A percentile compares a stretch with the other conserved stretches of the same genome.
These are phyloP conservation scores for Gari tellinella DNA, from an alignment of 2,888 invertebrate genomes.

Conservation along the genomic window DNA sequence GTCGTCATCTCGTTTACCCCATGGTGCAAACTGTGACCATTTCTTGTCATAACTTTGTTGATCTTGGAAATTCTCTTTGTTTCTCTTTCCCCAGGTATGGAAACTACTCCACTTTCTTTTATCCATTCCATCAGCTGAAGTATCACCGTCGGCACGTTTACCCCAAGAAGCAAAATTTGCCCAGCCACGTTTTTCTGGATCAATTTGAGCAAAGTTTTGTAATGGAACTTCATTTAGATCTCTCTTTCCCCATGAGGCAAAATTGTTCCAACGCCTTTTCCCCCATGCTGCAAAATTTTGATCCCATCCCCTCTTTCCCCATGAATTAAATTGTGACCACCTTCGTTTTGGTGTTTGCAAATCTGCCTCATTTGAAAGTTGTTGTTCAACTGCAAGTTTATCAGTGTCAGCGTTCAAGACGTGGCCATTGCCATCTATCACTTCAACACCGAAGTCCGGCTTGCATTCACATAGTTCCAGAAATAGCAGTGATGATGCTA, in stretches of 20 bases:
- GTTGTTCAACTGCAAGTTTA: not conserved
- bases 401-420: not conserved
- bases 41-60: constrained; percentile 16
- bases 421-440: constrained; percentile 5
- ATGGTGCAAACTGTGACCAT: constrained; percentile 45
- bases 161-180: constrained; percentile 53
- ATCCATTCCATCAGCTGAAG: constrained; percentile 7
- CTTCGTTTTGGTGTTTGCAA: constrained; percentile 11
- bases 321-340: constrained; percentile 26
- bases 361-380: too few relatives aligned
- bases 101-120: constrained; percentile 42
- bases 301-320: constrained; percentile 32
- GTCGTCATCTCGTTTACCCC: constrained; percentile 34
- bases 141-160: constrained; percentile 22
- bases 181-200: constrained; percentile 39
- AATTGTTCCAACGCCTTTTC: constrained; percentile 26
- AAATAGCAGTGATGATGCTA: constrained; percentile 14
- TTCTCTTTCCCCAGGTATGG: constrained; percentile 41
- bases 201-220: not conserved
- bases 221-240: not conserved
- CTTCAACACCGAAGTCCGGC: constrained; percentile 18
- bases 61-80: constrained; percentile 13
- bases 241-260: constrained; percentile 37
- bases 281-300: constrained; percentile 9
- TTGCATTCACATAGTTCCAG: constrained; percentile 32